Evolutionary conservation across 2,113 vertebrate genomes (phyloP).

Genomic region (Nyctereutes procyonoides): DNA sequence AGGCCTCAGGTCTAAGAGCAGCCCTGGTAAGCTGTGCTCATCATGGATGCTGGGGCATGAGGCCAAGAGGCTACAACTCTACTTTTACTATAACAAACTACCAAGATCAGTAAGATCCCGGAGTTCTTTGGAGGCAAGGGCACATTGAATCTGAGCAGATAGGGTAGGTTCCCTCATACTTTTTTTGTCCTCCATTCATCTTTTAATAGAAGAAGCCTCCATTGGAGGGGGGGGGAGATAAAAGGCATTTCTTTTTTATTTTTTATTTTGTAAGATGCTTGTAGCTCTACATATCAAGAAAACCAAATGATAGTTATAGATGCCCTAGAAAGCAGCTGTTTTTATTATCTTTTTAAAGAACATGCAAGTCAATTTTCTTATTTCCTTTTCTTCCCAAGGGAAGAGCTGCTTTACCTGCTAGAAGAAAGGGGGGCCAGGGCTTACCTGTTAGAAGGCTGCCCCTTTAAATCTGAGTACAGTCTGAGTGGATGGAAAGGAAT

Average conservation of each 20-base stretch:
- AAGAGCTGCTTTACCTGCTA: not conserved
- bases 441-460: not conserved
- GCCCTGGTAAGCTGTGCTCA: not conserved
- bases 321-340: not conserved
- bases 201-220: constrained; percentile 31
- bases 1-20: not conserved
- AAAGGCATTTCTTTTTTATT: not conserved
- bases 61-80: not conserved
- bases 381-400: not conserved
- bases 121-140: not conserved
- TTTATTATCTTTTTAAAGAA: not conserved
- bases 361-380: not conserved
- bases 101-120: not conserved
- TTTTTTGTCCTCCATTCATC: not conserved
- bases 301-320: not conserved
- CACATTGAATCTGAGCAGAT: constrained; percentile 7
- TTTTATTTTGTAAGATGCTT: not conserved
- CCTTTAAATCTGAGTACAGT: not conserved
- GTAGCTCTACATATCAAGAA: constrained; percentile 1
- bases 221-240: not conserved
- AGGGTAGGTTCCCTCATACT: not conserved
- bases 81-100: not conserved
- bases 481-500: not conserved
- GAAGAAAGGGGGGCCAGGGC: not conserved
- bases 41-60: not conserved